Evolutionary conservation across 2,888 invertebrate species (phyloP), one percentile per base, ranked within the genome.

Genomic region (Nomada ruficornis): DNA sequence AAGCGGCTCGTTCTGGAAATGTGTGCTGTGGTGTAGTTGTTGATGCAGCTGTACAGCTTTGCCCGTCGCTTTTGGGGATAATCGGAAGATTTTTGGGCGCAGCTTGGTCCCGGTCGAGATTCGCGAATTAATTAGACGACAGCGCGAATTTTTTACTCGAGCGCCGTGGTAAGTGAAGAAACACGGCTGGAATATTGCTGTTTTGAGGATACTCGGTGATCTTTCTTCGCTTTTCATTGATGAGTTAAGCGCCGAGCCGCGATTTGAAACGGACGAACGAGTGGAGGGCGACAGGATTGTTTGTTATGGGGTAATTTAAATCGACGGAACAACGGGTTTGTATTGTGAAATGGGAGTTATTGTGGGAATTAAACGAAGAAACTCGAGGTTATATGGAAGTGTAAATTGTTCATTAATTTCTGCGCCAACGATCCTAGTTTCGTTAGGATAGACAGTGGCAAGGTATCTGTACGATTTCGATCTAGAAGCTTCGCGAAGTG

Each of bases 81-180:
- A 67, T 36, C 10, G 55, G 42, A 23, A 55, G 60, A 47, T 63
- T 13, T 47, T 20, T 55, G 26, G 42, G 23, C 36, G 81, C 64
- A 70, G 80, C 83, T 77, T 77, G 79, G 77, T 81, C 74, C 52
- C 69, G 63, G 68, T 54, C 20, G 70, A 69, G 72, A 73, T 76
- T 69, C 75, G 67, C 55, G 69, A 85, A 85, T 80, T 87, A 72
- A 87, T 85, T 75, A 73, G 62, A 65, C 29, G 60, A 55, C 59
- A 65, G 74, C 62, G 65, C 63, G 59, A 77, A 71, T 70, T 77
- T 62, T 52, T 72, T 74, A 65, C 20, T 69, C 59, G 62, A 62
- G 81, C 62, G 78, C 65, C 71, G 67, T 67, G 82, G 81, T 82
- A 76, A 59, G 64, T 76, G 62, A 59, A 20, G 63, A n/a, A 13